Conservation (phyloP, 1,140 invertebrate genomes). For the Ditylenchus dipsaci region DNA sequence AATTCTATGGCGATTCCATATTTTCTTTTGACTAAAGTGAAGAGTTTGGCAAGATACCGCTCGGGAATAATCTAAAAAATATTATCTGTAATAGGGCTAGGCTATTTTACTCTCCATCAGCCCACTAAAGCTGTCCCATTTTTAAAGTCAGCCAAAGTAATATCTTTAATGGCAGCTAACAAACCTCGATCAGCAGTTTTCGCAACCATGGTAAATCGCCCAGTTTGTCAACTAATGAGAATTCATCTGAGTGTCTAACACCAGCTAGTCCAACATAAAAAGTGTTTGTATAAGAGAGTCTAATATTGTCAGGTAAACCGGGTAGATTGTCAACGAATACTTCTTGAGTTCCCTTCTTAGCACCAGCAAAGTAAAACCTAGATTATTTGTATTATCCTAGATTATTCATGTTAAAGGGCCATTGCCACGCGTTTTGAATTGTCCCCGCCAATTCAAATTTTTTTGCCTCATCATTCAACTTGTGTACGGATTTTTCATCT, state of each 20-base stretch:
- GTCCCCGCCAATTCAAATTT: too few relatives aligned
- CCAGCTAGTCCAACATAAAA: conserved; percentile 48
- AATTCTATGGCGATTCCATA: conserved; percentile 60
- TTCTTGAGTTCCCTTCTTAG: conserved; percentile 50
- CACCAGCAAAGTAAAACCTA: conserved; percentile 54
- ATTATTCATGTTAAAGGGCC: too few relatives aligned
- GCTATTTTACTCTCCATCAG: too few relatives aligned
- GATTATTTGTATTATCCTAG: conserved; percentile 16
- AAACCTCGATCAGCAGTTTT: conserved; percentile 47
- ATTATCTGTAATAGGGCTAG: too few relatives aligned
- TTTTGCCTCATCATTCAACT: too few relatives aligned
- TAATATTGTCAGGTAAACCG: conserved; percentile 60
- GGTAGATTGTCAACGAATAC: conserved; percentile 59
- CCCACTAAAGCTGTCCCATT: too few relatives aligned
- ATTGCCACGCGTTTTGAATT: too few relatives aligned
- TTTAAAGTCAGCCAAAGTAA: too few relatives aligned
- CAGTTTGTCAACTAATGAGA: conserved; percentile 52
- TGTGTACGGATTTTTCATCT: too few relatives aligned
- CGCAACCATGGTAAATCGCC: conserved; percentile 19
- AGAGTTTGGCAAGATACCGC: conserved; percentile 48
- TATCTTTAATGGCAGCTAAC: background rate
- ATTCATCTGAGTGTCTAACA: conserved; percentile 42
- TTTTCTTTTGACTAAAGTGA: conserved; percentile 52
- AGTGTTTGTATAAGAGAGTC: conserved; percentile 53
- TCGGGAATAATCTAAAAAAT: conserved; percentile 53